Base-by-base conservation (phyloP, 2,797 vertebrate species). In the Aselliscus stoliczkanus region DNA sequence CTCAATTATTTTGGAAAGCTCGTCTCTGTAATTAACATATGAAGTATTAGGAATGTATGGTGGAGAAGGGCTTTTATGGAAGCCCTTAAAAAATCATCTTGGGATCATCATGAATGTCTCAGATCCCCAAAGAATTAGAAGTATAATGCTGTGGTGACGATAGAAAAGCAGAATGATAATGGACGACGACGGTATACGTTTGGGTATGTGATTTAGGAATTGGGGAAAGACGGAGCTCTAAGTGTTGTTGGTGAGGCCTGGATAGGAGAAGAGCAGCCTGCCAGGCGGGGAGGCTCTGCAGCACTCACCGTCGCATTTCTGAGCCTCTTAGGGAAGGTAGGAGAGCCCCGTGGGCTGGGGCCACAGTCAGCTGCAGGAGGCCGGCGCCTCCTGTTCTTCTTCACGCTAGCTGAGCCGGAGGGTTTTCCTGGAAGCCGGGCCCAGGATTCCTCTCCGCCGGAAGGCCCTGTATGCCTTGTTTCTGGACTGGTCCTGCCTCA, bases 1-100 rank as follows among this genome's bases (percentile, higher is more conserved):
- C 62, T 79, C 65, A 76, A 77, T 94, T 86, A 42, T 86, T 96
- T 96, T 92, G 39, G 31, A 52, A 67, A 82, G 81, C n/a, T 83
- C 89, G 25, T 89, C 67, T 93, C 29, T 81, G 7, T 90, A 88
- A 84, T 77, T 90, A 94, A 70, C 12, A 12, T 85, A 42, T 79
- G 52, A 81, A 77, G n/a, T 47, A 50, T 86, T 86, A 86, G 62
- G 50, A 91, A 44, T 89, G 13, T 89, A 50, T 93, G 47, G 20
- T 97, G 4, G 62, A 39, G 34, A 93, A 79, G 73, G 27, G 64
- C 62, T 93, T 93, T 91, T 67, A 62, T 42, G 44, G 69, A 93
- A 94, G 44, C 34, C 20, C 34, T 93, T 75, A 82, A 93, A 88
- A 88, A 90, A 82, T 56, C 31, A 94, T 81, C 88, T 82, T 60